These are phyloP conservation scores for Umimayanthus kanabou DNA, from an alignment of 92 coral and sea anemone species.

Conservation along the genomic window DNA sequence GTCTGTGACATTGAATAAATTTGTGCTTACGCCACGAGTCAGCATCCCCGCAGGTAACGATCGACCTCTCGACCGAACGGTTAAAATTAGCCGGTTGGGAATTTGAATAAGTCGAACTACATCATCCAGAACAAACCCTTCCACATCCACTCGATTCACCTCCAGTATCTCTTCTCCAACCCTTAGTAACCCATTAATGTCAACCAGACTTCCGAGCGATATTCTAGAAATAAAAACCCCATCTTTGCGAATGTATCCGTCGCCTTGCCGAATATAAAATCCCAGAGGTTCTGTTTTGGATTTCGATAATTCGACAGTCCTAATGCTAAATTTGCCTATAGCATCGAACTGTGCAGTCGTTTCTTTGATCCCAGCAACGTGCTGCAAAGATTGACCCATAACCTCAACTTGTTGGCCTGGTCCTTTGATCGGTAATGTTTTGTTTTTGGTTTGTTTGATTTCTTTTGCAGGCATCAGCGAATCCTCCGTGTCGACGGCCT, in stretches of 20 bases:
- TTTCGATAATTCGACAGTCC: slow-evolving; percentile 74
- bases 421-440: slow-evolving; percentile 5
- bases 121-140: slow-evolving; percentile 76
- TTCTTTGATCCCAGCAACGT: slow-evolving; percentile 43
- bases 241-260: slow-evolving; percentile 57
- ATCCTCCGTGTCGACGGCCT: slow-evolving; percentile 48
- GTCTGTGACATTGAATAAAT: slow-evolving; percentile 11
- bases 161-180: slow-evolving; percentile 92
- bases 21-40: neutral
- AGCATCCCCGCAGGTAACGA: slow-evolving; percentile 23
- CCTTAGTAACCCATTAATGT: slow-evolving; percentile 64
- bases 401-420: slow-evolving; percentile 9
- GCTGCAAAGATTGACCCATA: slow-evolving; percentile 28
- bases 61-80: slow-evolving; percentile 42
- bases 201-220: slow-evolving; percentile 80
- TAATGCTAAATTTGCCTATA: slow-evolving; percentile 10
- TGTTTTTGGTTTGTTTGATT: slow-evolving; percentile 22
- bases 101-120: slow-evolving; percentile 93
- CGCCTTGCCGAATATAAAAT: slow-evolving; percentile 87
- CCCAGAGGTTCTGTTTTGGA: slow-evolving; percentile 80
- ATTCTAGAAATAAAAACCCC: slow-evolving; percentile 93
- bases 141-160: slow-evolving; percentile 74
- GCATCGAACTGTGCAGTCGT: neutral
- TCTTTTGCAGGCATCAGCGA: slow-evolving; percentile 21
- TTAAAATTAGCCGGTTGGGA: slow-evolving; percentile 76